phyloP scores from a whole-genome alignment of 2,888 invertebrate species.

The Apotomis turbidana region DNA sequence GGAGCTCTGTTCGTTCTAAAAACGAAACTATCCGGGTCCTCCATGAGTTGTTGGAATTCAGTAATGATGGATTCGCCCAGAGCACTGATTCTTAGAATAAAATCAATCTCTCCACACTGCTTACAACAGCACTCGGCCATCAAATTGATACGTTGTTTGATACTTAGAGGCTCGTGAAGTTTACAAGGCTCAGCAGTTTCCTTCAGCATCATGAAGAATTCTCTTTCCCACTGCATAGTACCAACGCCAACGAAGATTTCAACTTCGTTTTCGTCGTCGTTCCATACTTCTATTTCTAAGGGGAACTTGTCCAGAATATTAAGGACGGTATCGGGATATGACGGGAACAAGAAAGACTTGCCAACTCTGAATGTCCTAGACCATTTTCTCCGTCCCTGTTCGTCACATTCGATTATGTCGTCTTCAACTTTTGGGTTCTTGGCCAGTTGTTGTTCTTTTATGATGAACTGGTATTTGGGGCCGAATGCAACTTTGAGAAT shows the following conservation, averaged over 20 bases:
- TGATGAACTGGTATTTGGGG: constrained; percentile 76
- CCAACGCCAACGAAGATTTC: constrained; percentile 74
- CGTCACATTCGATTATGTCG: constrained; percentile 65
- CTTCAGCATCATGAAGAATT: constrained; percentile 78
- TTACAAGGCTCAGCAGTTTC: constrained; percentile 65
- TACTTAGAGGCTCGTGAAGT: constrained; percentile 63
- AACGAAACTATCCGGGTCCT: constrained; percentile 70
- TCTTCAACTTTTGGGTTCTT: constrained; percentile 58
- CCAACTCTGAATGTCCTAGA: constrained; percentile 74
- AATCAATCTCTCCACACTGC: constrained; percentile 70
- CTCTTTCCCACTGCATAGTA: constrained; percentile 73
- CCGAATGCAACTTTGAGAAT: constrained; percentile 78
- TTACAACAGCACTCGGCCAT: constrained; percentile 68
- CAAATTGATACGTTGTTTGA: constrained; percentile 62
- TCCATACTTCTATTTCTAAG: constrained; percentile 78
- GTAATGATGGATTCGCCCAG: constrained; percentile 77
- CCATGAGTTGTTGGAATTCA: constrained; percentile 73
- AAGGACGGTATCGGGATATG: constrained; percentile 74
- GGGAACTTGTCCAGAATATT: constrained; percentile 74
- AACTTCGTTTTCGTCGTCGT: constrained; percentile 69
- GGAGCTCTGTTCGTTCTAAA: constrained; percentile 76
- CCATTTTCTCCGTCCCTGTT: constrained; percentile 65
- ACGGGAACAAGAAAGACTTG: constrained; percentile 82
- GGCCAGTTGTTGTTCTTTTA: constrained; percentile 75
- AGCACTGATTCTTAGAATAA: constrained; percentile 78